Conservation (phyloP, 2,888 invertebrate species). For the Tillus elongatus region DNA sequence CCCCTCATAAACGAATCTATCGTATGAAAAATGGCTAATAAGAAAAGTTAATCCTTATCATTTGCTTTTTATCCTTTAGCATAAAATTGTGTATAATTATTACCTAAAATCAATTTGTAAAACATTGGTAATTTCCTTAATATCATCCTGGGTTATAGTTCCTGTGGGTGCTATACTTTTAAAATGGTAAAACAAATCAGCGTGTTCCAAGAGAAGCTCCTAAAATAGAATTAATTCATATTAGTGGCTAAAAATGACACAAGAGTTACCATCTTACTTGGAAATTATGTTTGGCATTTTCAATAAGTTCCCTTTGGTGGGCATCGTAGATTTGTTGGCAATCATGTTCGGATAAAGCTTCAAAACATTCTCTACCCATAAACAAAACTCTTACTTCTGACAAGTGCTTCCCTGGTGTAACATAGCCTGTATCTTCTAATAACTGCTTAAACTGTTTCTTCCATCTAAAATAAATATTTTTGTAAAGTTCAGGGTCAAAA, state of each 20-base stretch:
- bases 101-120: conserved; percentile 86
- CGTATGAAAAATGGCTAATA: too few species aligned
- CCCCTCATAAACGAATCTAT: too few species aligned
- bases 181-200: conserved; percentile 87
- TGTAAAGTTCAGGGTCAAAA: too few species aligned
- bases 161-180: conserved; percentile 83
- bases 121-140: conserved; percentile 85
- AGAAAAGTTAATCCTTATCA: too few species aligned
- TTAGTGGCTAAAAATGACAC: conserved; percentile 5
- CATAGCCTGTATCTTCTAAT: conserved; percentile 87
- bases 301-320: conserved; percentile 84
- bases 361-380: conserved; percentile 91
- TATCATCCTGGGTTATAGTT: conserved; percentile 88
- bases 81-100: too few species aligned
- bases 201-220: conserved; percentile 86
- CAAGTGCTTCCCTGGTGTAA: conserved; percentile 89
- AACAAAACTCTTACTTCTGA: conserved; percentile 84
- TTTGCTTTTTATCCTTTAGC: too few species aligned
- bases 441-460: conserved; percentile 90
- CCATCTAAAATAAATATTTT: conserved; percentile 59
- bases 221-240: conserved; percentile 32
- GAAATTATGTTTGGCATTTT: conserved; percentile 82
- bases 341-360: conserved; percentile 81
- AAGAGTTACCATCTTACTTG: conserved; percentile 46
- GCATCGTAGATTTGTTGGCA: conserved; percentile 88